Evolutionary conservation across 2,113 vertebrate genomes (phyloP), one percentile per base, ranked within the genome.

Genomic region (Alces alces): DNA sequence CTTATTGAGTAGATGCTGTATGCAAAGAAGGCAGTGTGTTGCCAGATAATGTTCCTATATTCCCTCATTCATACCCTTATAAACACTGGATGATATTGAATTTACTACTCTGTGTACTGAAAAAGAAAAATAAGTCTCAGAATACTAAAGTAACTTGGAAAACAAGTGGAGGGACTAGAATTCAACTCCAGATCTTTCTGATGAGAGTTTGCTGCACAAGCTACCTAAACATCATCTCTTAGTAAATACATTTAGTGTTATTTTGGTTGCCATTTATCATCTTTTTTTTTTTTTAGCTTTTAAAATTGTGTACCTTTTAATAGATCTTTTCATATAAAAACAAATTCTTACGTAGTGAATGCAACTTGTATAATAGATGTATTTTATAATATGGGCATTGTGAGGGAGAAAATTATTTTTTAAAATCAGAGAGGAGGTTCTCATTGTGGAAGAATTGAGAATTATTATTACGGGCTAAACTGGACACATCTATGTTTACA

Each of bases 331-430:
- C 47, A 57, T 61, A 15, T 61, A 7, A 82, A 23, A 89, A 87
- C 60, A 70, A 93, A 73, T 90, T 93, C 3, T 92, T n/a, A 86
- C 5, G 2, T 45, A 50, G 86, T 30, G 55, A 60, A 33, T 83
- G 2, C 10, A 85, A 82, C 58, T 93, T 91, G 21, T 10, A 60
- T 58, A 93, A 91, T 33, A 96, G 39, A 25, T n/a, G 2, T 30
- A 78, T 79, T 36, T 90, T 17, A 80, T 78, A 85, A 85, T 36
- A 45, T 36, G 14, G 33, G 5, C 25, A 78, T 47, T 76, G 61
- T 36, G 45, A 73, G 19, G 33, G 14, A 95, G 17, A 58, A 92
- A 93, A 86, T 64, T 28, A 60, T 30, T 80, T 88, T 60, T 93
- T 27, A 8, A 21, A 58, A 85, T 60, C 7, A 2, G 6, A 39